A percentile compares a stretch with the other conserved stretches of the same genome.
Evolutionary conservation across 2,797 vertebrate genomes (phyloP).

Genomic region (Pelobates cultripes): DNA sequence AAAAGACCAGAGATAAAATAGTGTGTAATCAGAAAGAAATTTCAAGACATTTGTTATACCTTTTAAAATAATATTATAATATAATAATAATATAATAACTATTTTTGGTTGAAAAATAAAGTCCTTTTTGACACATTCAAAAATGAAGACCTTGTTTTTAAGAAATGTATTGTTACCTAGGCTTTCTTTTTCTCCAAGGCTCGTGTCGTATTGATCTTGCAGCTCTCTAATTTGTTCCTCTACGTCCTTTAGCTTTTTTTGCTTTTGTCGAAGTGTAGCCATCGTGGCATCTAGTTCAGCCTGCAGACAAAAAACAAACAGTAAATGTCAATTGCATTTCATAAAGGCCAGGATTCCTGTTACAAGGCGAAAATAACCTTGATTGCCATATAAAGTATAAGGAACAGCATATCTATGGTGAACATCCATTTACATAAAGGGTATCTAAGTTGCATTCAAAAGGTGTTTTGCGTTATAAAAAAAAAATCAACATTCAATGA

Average conservation of each 20-base stretch:
- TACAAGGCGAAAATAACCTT: background rate
- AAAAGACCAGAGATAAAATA: no score
- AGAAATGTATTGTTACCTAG: conserved; percentile 68
- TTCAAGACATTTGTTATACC: no score
- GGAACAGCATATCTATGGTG: no score
- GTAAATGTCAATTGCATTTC: background rate
- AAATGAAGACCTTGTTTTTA: background rate
- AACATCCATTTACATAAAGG: no score
- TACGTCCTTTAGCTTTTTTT: conserved; percentile 77
- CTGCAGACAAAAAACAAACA: conserved; percentile 61
- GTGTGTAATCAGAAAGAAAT: no score
- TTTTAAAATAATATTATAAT: no score
- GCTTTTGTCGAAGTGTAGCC: conserved; percentile 80
- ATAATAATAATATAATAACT: no score
- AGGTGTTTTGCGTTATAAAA: no score
- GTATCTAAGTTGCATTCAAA: no score
- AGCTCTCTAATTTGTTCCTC: conserved; percentile 78
- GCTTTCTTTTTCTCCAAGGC: conserved; percentile 78
- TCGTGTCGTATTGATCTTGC: conserved; percentile 79
- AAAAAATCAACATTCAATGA: no score
- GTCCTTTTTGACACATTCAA: no score
- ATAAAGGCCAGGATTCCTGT: background rate
- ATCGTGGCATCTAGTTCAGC: conserved; percentile 80
- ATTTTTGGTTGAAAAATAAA: no score
- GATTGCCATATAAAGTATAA: background rate